Evolutionary conservation across 1,140 invertebrate genomes (phyloP), one percentile per base, ranked within the genome.

Genomic region (Conus betulinus): DNA sequence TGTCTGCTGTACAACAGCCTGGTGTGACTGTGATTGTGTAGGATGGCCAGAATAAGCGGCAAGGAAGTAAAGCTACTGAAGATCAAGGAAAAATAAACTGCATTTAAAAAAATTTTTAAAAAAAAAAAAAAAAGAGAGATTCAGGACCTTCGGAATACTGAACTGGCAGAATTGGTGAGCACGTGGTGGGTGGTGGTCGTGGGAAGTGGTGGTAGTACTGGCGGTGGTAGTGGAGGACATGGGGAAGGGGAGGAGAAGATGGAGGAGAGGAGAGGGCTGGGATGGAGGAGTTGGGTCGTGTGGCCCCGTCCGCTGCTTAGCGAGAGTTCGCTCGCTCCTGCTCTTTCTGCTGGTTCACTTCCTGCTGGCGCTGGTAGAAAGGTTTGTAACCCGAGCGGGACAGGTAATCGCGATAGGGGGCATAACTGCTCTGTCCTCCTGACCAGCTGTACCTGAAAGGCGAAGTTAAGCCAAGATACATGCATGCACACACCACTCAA

Each of bases 221-320:
- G 95, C 91, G 88, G 89, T 67, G 85, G 91, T 90, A 60, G 93
- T 93, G 67, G 93, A 90, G 60, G 91, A 88, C 86, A 89, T 63
- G 89, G 87, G 79, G 91, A 89, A 71, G 91, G 89, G 78, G 89
- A 74, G 57, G 88, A 87, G 89, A 74, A 52, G 88, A 87, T 82
- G 90, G n/a, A 84, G 89, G 39, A n/a, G n/a, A 78, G 23, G 89
- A 88, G 51, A 91, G 81, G 76, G 90, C 85, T 76, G 86, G 88
- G 84, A 88, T 85, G 95, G 95, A 94, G 95, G 95, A 93, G 63
- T 17, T 51, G 39, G 76, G 25, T 71, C 84, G 15, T 67, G 13
- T 71, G 51, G n/a, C n/a, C 76, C 76, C 76, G 13, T 96, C 94
- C 82, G 88, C 88, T 87, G 78, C 89, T 84, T 87, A 88, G 88